Evolutionary conservation across 2,797 vertebrate genomes (phyloP).

Genomic region (Coluber constrictor): DNA sequence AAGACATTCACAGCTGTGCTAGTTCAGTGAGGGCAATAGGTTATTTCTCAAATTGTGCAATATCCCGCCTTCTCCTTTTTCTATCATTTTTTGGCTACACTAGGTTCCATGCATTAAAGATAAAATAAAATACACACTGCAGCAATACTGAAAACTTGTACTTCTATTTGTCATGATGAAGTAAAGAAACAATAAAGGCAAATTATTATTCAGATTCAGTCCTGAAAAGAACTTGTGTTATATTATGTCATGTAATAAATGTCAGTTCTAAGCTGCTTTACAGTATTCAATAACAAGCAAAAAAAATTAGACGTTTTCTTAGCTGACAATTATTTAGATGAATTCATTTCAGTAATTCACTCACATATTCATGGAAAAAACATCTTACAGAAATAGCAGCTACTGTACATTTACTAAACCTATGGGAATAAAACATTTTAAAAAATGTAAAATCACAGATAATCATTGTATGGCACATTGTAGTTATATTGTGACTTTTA

Average conservation of each 20-base stretch:
- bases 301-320: not conserved
- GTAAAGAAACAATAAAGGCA: not conserved
- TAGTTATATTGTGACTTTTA: not conserved
- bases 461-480: conserved; percentile 2
- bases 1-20: conserved; percentile 11
- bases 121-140: conserved; percentile 19
- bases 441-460: conserved; percentile 31
- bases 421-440: not conserved
- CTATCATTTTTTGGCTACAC: not conserved
- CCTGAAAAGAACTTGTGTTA: not conserved
- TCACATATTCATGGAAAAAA: conserved; percentile 1
- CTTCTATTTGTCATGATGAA: not conserved
- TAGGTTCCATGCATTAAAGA: conserved; percentile 9
- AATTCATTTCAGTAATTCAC: conserved; percentile 17
- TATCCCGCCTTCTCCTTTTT: conserved; percentile 3
- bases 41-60: not conserved
- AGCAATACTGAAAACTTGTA: not conserved
- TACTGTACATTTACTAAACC: conserved; percentile 14
- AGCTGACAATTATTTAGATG: not conserved
- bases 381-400: conserved; percentile 16
- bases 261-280: not conserved
- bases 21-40: conserved; percentile 25
- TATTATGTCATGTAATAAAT: not conserved
- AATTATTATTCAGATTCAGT: not conserved
- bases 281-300: not conserved